Percentiles rank a stretch among this genome's conserved stretches.
These are phyloP conservation scores for Gallinago media DNA, from an alignment of 2,113 vertebrate genomes.

Conservation along the genomic window DNA sequence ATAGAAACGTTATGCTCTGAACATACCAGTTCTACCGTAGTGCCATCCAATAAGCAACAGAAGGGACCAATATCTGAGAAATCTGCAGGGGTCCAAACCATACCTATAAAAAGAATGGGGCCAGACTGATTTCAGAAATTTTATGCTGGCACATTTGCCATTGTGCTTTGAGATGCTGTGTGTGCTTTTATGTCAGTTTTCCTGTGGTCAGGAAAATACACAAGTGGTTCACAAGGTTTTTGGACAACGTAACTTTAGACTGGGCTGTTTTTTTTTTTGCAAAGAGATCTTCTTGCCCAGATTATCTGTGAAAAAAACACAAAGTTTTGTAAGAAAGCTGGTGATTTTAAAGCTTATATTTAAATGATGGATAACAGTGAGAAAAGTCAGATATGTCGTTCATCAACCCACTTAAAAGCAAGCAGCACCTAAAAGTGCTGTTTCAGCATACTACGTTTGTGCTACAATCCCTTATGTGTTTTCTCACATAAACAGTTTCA, in stretches of 20 bases:
- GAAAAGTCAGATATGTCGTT: neutral
- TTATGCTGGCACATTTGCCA: neutral
- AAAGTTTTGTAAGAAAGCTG: neutral
- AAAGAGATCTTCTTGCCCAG: neutral
- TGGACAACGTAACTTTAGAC: neutral
- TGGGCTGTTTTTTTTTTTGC: neutral
- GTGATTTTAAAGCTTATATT: neutral
- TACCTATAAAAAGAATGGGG: neutral
- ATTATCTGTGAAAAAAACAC: neutral
- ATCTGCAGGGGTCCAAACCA: neutral
- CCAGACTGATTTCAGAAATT: neutral
- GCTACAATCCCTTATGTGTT: neutral
- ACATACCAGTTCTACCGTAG: neutral
- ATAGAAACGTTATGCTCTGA: neutral
- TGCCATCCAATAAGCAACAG: neutral
- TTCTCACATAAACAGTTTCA: conserved; percentile 15
- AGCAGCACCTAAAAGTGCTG: neutral
- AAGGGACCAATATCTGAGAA: neutral
- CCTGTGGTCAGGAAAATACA: neutral
- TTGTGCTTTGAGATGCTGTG: neutral
- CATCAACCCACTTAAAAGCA: neutral
- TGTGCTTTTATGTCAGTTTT: neutral
- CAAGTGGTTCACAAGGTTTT: neutral
- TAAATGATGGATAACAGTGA: neutral
- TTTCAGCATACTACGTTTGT: neutral